Percentiles rank a stretch among this genome's conserved stretches.
Evolutionary conservation across 92 coral and sea anemone genomes (phyloP).

Genomic region (Bergia puertoricense): DNA sequence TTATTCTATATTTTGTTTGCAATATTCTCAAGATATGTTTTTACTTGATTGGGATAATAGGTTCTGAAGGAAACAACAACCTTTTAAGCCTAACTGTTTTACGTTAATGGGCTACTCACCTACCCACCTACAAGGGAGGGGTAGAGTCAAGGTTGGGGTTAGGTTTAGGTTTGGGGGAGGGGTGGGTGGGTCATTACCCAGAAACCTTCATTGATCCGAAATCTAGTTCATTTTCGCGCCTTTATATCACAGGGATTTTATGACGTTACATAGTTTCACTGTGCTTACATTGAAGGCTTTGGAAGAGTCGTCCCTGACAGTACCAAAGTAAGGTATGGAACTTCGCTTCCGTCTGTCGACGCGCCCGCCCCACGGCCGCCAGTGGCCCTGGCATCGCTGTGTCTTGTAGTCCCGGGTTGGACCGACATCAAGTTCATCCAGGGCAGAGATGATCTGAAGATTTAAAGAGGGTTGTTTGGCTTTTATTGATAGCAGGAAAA

Average conservation of each 20-base stretch:
- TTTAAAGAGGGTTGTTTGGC: not conserved
- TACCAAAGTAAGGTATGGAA: not conserved
- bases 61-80: too few species aligned
- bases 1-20: too few species aligned
- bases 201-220: not conserved
- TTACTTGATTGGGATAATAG: too few species aligned
- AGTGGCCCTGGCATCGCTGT: not conserved
- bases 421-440: conserved; percentile 21
- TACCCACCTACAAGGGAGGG: too few species aligned
- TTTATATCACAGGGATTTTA: not conserved
- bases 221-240: not conserved
- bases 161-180: too few species aligned
- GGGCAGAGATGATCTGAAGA: conserved; percentile 16
- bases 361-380: not conserved
- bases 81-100: too few species aligned
- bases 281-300: conserved; percentile 43
- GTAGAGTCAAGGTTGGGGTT: too few species aligned
- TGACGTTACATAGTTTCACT: not conserved
- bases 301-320: not conserved
- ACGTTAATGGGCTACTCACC: not conserved
- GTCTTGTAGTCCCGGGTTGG: not conserved
- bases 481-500: too few species aligned
- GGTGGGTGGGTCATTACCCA: too few species aligned
- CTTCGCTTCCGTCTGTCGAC: conserved; percentile 4
- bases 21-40: too few species aligned